phyloP scores from a whole-genome alignment of 1,140 invertebrate species.

The Chrysomallon squamiferum region DNA sequence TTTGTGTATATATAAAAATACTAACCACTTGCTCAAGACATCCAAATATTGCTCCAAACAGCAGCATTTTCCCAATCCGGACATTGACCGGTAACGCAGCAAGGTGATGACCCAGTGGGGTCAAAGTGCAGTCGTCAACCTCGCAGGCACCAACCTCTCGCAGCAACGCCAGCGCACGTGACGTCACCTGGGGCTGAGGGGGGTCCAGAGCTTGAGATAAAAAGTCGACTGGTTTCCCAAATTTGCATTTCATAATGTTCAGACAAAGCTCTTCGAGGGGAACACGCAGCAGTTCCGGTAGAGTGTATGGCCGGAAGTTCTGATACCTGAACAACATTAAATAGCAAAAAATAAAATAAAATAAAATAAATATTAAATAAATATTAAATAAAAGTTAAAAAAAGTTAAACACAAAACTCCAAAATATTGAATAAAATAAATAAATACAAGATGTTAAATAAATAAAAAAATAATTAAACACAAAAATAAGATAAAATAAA shows the following conservation, averaged over 20 bases:
- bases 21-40: constrained; percentile 58
- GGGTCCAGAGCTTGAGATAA: constrained; percentile 49
- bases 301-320: constrained; percentile 38
- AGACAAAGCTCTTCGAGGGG: constrained; percentile 60
- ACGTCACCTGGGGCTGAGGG: constrained; percentile 37
- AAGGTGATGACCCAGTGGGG: constrained; percentile 85
- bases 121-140: constrained; percentile 67
- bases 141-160: constrained; percentile 51
- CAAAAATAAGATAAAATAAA: no score
- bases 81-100: constrained; percentile 92
- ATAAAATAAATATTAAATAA: not conserved
- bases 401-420: no score
- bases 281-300: constrained; percentile 56
- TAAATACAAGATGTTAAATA: no score
- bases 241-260: constrained; percentile 60
- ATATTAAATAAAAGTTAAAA: not conserved
- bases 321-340: constrained; percentile 21
- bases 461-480: no score
- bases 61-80: constrained; percentile 93
- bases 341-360: not conserved
- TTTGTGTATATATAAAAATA: no score
- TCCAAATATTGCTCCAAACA: constrained; percentile 66
- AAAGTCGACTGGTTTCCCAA: constrained; percentile 52
- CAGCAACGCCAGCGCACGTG: constrained; percentile 50
- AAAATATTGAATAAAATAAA: no score